phyloP scores from a whole-genome alignment of 2,888 invertebrate species.

The Mamestra brassicae region DNA sequence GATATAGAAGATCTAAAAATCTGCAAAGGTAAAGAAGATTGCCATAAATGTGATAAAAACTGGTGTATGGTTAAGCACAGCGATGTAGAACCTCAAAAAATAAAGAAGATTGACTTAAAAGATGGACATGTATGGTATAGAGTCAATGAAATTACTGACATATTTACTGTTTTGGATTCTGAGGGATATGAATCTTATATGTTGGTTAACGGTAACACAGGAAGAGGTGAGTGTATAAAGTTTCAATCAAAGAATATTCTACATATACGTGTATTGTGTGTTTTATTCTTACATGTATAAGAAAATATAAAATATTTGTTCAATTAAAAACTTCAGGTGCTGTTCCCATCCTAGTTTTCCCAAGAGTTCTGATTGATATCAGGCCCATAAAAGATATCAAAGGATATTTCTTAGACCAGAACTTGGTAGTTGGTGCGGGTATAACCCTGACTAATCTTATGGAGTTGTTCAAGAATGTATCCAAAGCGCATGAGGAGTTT shows the following conservation, averaged over 20 bases:
- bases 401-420: conserved; percentile 79
- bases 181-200: conserved; percentile 87
- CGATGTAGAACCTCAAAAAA: conserved; percentile 64
- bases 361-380: conserved; percentile 92
- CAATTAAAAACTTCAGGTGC: conserved; percentile 75
- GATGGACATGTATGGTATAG: conserved; percentile 89
- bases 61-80: conserved; percentile 78
- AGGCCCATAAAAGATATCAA: conserved; percentile 91
- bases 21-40: conserved; percentile 65
- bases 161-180: conserved; percentile 86
- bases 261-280: no score
- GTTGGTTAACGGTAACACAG: conserved; percentile 94
- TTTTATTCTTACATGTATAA: no score
- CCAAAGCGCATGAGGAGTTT: conserved; percentile 84
- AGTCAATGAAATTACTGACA: conserved; percentile 85
- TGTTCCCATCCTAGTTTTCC: conserved; percentile 81
- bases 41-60: conserved; percentile 62
- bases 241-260: background rate
- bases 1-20: conserved; percentile 81
- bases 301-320: background rate
- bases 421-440: conserved; percentile 91
- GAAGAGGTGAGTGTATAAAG: conserved; percentile 88
- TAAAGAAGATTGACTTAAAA: conserved; percentile 75
- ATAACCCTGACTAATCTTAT: conserved; percentile 90
- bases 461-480: conserved; percentile 83